Evolutionary conservation across 2,888 invertebrate species (phyloP).

Genomic region (Carcina quercana): DNA sequence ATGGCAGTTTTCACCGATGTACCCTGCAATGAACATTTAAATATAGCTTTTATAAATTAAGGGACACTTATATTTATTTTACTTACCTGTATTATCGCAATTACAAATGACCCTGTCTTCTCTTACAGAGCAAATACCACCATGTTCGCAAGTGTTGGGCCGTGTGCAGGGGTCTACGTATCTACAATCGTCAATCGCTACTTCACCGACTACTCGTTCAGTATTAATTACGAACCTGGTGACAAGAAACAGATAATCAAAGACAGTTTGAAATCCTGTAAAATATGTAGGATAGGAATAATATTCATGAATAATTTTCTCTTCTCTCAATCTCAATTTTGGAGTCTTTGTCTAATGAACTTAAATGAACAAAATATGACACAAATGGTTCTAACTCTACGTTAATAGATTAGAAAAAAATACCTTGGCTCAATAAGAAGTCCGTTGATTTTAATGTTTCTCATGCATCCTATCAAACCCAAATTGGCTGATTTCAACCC

Average conservation of each 20-base stretch:
- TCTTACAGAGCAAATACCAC: conserved; percentile 91
- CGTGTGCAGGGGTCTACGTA: conserved; percentile 92
- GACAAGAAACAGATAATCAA: conserved; percentile 5
- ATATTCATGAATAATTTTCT: neutral
- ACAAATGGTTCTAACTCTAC: too few relatives aligned
- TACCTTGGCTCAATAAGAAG: conserved; percentile 83
- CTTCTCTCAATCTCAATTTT: too few relatives aligned
- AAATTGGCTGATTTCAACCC: conserved; percentile 81
- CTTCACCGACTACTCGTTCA: conserved; percentile 89
- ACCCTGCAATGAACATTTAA: conserved; percentile 58
- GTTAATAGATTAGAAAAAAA: neutral
- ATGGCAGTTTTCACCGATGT: conserved; percentile 95
- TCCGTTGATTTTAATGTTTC: conserved; percentile 90
- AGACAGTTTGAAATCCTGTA: too few relatives aligned
- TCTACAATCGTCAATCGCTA: conserved; percentile 91
- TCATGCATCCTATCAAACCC: conserved; percentile 94
- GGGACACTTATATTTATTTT: neutral
- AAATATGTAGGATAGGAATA: neutral
- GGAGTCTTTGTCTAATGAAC: too few relatives aligned
- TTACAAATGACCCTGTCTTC: conserved; percentile 92
- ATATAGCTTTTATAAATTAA: neutral
- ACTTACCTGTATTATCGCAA: conserved; percentile 84
- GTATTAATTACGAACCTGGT: conserved; percentile 87
- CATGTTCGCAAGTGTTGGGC: conserved; percentile 94
- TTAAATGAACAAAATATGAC: too few relatives aligned